Base-by-base conservation (phyloP, 1,140 invertebrate genomes). In the Papilio helenus region DNA sequence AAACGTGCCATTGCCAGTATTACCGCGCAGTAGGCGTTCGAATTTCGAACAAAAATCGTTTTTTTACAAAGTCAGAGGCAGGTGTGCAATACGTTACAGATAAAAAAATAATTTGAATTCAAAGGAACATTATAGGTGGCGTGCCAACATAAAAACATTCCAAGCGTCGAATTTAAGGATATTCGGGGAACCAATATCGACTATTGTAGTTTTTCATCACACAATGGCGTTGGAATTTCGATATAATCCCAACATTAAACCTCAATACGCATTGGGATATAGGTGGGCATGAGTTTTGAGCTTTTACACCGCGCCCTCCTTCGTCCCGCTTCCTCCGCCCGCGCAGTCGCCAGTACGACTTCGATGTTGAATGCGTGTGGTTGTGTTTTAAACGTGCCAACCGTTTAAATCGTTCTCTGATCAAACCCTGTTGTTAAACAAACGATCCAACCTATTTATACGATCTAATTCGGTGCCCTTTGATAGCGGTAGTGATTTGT, bases 91-190 rank as follows among this genome's bases (percentile, higher is more conserved):
- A 68, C 61, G 61, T 68, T 68, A 68, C 61, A 68, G 26, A 49
- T 14, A 74, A 74, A 74, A n/a, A 74, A 74, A 74, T n/a, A 20
- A 23, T 49, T 74, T n/a, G 72, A 51, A 74, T 74, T 49, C 42
- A 26, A 49, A 46, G 42, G 44, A 74, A 72, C 71, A 23, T 72
- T 74, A 74, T 74, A 74, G 44, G 72, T 74, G 72, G 72, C 72
- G 46, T 74, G 72, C 72, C 72, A 74, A 74, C 72, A 74, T 74
- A 74, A 74, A 74, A 49, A 74, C 72, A 74, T 74, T 74, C 72
- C 72, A 51, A 29, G 26, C 23, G 72, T 74, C 72, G 10, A 44
- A 18, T 72, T 49, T 46, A 72, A 74, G 39, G 72, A 46, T 51
- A 74, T 74, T 74, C 72, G 20, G 51, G 72, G 72, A 74, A 74